A percentile compares a stretch with the other conserved stretches of the same genome.
phyloP scores from a whole-genome alignment of 2,797 vertebrate genomes.

The Macroramphosus scolopax region DNA sequence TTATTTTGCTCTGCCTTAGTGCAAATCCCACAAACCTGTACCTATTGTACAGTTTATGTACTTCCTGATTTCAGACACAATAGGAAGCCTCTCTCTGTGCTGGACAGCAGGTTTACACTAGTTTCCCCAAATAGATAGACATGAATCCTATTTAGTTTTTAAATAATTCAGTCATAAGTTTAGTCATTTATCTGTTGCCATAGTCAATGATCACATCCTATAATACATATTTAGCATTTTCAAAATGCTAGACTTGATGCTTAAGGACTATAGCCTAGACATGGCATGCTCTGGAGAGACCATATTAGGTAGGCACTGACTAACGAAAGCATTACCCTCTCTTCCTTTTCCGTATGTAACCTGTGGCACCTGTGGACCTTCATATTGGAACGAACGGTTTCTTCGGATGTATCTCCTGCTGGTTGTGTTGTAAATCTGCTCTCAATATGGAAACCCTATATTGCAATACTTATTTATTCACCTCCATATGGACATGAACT shows the following conservation, averaged over 20 bases:
- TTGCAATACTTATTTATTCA: conserved; percentile 39
- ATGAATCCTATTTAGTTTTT: too few species aligned
- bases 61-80: background rate
- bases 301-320: conserved; percentile 82
- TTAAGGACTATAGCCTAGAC: conserved; percentile 25
- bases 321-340: conserved; percentile 99
- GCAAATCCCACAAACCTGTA: background rate
- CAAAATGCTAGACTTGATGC: conserved; percentile 14
- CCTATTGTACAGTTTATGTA: background rate
- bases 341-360: conserved; percentile 99
- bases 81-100: too few species aligned
- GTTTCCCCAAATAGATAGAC: too few species aligned
- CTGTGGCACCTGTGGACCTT: conserved; percentile 99
- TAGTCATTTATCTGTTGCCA: conserved; percentile 10
- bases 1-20: too few species aligned
- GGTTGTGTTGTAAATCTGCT: conserved; percentile 71
- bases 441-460: conserved; percentile 57
- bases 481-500: conserved; percentile 76
- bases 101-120: too few species aligned
- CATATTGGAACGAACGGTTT: conserved; percentile 99
- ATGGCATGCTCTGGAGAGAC: conserved; percentile 80
- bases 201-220: conserved; percentile 8
- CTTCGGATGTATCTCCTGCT: conserved; percentile 86
- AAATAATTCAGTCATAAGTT: too few species aligned
- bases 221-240: conserved; percentile 13